Percentiles rank a stretch among this genome's conserved stretches.
Conservation (phyloP, 2,113 vertebrate genomes). For the Podiceps cristatus region DNA sequence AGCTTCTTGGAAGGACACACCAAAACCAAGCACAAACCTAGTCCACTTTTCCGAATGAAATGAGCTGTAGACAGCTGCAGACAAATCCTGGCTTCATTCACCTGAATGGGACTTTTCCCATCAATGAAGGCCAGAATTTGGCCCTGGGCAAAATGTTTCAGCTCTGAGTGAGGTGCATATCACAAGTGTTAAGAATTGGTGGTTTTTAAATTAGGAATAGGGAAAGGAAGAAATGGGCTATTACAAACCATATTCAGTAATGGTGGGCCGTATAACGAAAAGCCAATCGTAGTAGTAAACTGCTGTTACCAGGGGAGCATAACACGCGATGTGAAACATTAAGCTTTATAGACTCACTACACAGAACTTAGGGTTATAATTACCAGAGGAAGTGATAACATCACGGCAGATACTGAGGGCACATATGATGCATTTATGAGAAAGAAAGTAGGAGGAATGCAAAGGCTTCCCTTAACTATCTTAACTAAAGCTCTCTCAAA, state of each 20-base stretch:
- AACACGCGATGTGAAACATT: background rate
- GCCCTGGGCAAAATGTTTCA: background rate
- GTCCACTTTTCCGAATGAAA: background rate
- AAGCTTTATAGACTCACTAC: background rate
- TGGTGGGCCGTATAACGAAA: background rate
- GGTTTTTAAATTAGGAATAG: background rate
- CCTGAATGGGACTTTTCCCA: background rate
- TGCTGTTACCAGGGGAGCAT: background rate
- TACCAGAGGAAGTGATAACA: background rate
- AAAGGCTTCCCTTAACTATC: background rate
- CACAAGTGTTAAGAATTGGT: background rate
- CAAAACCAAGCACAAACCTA: background rate
- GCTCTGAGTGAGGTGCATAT: background rate
- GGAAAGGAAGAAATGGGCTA: background rate
- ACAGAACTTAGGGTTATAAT: background rate
- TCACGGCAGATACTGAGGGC: background rate
- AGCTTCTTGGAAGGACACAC: background rate
- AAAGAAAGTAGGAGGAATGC: background rate
- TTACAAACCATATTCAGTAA: background rate
- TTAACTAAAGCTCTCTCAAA: background rate
- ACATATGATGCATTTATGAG: background rate
- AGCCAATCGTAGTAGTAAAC: accelerated
- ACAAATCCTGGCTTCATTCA: background rate
- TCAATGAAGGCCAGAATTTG: background rate
- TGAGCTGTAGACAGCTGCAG: background rate